Percentiles rank a stretch among this genome's conserved stretches.
Conservation (phyloP, 2,113 vertebrate species). For the Gasterosteus nipponicus region DNA sequence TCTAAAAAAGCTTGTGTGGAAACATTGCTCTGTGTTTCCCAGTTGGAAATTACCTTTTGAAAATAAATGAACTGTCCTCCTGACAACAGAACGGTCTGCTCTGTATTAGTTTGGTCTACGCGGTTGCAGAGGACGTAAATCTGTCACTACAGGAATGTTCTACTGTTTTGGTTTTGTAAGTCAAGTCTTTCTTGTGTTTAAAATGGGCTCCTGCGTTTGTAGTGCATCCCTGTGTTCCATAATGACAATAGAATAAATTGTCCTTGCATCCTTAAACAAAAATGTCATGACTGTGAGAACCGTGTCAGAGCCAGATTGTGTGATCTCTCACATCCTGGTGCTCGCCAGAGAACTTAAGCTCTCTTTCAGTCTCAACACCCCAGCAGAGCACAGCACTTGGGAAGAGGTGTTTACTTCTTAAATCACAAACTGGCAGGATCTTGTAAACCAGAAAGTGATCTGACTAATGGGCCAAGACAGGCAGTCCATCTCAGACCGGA, state of each 20-base stretch:
- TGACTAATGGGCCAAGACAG: slow-evolving; percentile 20
- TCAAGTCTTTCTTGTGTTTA: not conserved
- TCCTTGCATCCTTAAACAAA: not conserved
- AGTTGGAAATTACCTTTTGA: too few species aligned
- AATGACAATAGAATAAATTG: not conserved
- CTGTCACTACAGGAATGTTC: not conserved
- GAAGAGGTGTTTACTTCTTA: slow-evolving; percentile 54
- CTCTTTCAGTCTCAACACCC: slow-evolving; percentile 12
- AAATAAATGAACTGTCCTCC: not conserved
- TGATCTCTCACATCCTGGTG: not conserved
- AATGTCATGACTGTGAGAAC: not conserved
- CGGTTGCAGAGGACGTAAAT: too few species aligned
- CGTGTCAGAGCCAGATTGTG: not conserved
- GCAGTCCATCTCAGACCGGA: slow-evolving; percentile 32
- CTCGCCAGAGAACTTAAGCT: not conserved
- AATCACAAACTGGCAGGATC: slow-evolving; percentile 49
- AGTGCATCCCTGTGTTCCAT: not conserved
- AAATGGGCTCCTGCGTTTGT: not conserved
- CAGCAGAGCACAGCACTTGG: slow-evolving; percentile 20
- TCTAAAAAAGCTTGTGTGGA: not conserved
- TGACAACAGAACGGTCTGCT: not conserved
- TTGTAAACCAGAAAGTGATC: slow-evolving; percentile 42
- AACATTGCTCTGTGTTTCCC: too few species aligned
- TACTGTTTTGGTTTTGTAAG: not conserved
- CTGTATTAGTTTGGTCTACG: not conserved